Percentiles rank a stretch among this genome's conserved stretches.
Evolutionary conservation across 2,888 invertebrate genomes (phyloP).

Genomic region (Minunthozetes semirufus): DNA sequence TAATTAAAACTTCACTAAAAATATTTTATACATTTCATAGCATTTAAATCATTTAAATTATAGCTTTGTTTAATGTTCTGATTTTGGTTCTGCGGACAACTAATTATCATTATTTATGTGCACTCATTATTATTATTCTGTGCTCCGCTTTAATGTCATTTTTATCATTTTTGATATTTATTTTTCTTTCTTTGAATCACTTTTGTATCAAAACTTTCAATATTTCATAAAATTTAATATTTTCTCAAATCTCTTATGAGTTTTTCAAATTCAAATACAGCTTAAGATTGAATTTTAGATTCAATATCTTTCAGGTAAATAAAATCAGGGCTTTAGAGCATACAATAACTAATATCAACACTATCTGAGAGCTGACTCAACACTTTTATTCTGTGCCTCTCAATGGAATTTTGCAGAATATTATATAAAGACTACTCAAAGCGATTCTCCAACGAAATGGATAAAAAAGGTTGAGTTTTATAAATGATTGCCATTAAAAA

Average conservation of each 20-base stretch:
- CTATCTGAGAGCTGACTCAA: not conserved
- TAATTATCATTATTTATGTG: too few species aligned
- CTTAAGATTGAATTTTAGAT: too few species aligned
- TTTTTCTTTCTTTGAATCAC: too few species aligned
- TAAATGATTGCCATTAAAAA: not conserved
- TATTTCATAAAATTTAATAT: not conserved
- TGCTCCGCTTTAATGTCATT: too few species aligned
- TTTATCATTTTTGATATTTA: too few species aligned
- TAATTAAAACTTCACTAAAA: not conserved
- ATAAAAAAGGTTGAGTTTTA: not conserved
- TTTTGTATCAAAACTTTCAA: too few species aligned
- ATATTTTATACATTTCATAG: too few species aligned
- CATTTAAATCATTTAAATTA: too few species aligned
- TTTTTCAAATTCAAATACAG: not conserved
- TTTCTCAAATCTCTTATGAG: not conserved
- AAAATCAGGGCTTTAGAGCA: not conserved
- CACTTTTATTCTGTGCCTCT: not conserved
- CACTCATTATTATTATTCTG: too few species aligned
- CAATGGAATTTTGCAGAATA: not conserved
- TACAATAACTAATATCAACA: constrained; percentile 4
- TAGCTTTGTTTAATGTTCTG: too few species aligned
- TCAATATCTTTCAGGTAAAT: not conserved
- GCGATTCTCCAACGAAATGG: not conserved
- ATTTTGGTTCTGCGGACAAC: too few species aligned
- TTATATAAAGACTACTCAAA: not conserved